These are phyloP conservation scores for Simalia tracyae DNA, from an alignment of 2,797 vertebrate species.

Conservation along the genomic window DNA sequence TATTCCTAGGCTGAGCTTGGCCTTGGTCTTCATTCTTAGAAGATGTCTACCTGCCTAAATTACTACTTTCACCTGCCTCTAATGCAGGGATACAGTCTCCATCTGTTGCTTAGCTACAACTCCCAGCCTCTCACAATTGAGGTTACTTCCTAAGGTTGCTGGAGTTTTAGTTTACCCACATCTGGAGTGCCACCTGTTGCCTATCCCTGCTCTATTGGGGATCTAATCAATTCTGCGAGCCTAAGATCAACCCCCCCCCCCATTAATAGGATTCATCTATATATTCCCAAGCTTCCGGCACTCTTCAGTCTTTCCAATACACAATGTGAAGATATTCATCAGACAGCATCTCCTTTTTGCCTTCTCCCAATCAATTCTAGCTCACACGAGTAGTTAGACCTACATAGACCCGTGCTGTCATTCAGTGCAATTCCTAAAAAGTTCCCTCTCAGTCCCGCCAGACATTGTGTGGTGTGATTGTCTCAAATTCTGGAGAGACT, in stretches of 20 bases:
- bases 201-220: background rate
- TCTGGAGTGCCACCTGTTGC: background rate
- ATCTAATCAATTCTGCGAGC: background rate
- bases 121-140: background rate
- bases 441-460: background rate
- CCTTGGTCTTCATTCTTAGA: background rate
- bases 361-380: background rate
- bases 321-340: background rate
- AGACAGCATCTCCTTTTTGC: background rate
- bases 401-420: background rate
- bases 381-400: background rate
- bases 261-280: background rate
- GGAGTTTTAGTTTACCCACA: background rate
- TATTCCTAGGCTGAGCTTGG: background rate
- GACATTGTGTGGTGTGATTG: background rate
- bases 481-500: background rate
- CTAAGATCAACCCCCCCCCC: background rate
- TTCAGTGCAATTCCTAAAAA: background rate
- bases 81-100: background rate
- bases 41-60: background rate
- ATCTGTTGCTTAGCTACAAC: background rate
- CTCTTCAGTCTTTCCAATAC: background rate
- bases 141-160: background rate
- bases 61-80: background rate
- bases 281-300: background rate